Evolutionary conservation across 2,888 invertebrate genomes (phyloP), one percentile per base, ranked within the genome.

Genomic region (Nyleta sp.): DNA sequence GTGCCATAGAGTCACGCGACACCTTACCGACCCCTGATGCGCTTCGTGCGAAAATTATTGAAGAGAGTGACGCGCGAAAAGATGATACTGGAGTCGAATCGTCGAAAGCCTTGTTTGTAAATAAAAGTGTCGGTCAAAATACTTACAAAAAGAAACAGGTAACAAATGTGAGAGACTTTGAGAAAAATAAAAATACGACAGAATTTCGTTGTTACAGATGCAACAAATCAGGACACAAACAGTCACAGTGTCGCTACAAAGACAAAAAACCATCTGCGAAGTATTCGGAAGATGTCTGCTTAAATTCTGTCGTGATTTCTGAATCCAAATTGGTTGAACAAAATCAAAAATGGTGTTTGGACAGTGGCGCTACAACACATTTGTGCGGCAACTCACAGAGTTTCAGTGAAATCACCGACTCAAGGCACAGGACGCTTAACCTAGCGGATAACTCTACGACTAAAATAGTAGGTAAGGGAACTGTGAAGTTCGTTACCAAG

Each of bases 31-130:
- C 40, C 24, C 22, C 57, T 11, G 57, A 57, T 15, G 40, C 22
- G 0, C 17, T 57, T 0, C n/a, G 40, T 3, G 15, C 24, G 5
- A 57, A 57, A 15, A 57, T 57, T 13, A 10, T 40, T 6, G 82
- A 80, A 22, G 74, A 81, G 40, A 78, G 55, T 50, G 75, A 79
- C 13, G 72, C 68, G 4, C 59, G 71, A 18, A 40, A 57, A 52
- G 55, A 22, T 18, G 67, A 46, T 15, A 17, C n/a, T 13, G 20
- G 31, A 2, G n/a, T 13, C 18, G 28, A 2, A 1, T 22, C 67
- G 20, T 42, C 52, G 28, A 18, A 22, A 22, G 67, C 20, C 1
- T 67, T 62, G 60, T 52, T 28, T 1, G 35, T 24, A 2, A 74
- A 53, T 5, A 72, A 15, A 15, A 52, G 35, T 28, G 40, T 18